phyloP scores from a whole-genome alignment of 2,113 vertebrate genomes.

The Triplophysa rosa region DNA sequence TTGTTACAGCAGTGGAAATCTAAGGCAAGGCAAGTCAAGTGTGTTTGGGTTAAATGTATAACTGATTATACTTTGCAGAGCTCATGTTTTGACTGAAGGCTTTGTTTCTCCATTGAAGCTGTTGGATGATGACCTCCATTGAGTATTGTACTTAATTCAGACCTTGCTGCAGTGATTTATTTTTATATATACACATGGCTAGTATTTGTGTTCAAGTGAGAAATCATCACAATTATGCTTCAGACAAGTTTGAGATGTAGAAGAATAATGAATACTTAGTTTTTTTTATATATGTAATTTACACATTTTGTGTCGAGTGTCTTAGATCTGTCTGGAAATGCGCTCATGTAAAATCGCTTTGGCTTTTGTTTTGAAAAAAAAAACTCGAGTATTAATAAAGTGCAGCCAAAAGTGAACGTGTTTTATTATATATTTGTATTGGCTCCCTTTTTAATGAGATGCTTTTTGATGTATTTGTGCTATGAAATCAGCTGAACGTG shows the following conservation, averaged over 20 bases:
- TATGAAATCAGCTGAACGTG: too few relatives aligned
- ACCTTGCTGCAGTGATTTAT: background rate
- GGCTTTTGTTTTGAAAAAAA: background rate
- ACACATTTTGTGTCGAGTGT: background rate
- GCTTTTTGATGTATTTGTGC: slow-evolving; percentile 51
- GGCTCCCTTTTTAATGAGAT: background rate
- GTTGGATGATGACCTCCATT: background rate
- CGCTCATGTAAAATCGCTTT: background rate
- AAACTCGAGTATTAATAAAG: slow-evolving; percentile 26
- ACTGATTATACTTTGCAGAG: background rate
- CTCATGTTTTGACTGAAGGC: background rate
- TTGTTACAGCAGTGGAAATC: background rate
- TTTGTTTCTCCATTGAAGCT: background rate
- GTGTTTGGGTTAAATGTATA: background rate
- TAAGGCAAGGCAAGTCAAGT: background rate
- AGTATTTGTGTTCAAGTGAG: background rate
- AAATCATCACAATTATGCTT: background rate
- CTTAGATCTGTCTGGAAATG: slow-evolving; percentile 9
- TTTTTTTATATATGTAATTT: too few relatives aligned
- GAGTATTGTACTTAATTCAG: background rate
- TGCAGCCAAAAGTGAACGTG: background rate
- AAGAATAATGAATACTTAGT: background rate
- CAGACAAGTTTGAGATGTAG: background rate
- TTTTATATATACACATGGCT: background rate
- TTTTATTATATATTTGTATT: background rate